Conservation (phyloP, 1,140 invertebrate species). For the Pantala flavescens region DNA sequence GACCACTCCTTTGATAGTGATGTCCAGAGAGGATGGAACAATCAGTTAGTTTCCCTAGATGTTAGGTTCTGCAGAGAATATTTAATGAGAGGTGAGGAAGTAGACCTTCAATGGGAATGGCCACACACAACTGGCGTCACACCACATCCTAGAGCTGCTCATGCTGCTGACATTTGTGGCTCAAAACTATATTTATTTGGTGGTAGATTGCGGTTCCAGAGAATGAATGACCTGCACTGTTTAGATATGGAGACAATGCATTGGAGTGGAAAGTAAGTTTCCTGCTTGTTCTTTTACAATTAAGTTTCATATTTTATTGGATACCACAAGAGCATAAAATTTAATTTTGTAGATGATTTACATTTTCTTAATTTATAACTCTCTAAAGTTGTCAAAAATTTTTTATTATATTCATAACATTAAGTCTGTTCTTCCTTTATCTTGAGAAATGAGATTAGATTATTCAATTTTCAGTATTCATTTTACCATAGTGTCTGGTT, state of each 20-base stretch:
- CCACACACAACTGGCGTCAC: conserved; percentile 29
- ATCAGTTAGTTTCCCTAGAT: conserved; percentile 30
- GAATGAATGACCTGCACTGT: conserved; percentile 39
- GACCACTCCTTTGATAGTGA: conserved; percentile 20
- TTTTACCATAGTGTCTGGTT: too few relatives aligned
- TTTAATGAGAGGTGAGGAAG: conserved; percentile 16
- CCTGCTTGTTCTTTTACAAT: background rate
- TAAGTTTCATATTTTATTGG: too few relatives aligned
- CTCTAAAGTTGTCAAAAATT: conserved; percentile 13
- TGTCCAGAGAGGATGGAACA: conserved; percentile 35
- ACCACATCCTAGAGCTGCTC: conserved; percentile 38
- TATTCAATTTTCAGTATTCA: too few relatives aligned
- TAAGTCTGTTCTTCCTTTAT: too few relatives aligned
- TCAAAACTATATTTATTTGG: conserved; percentile 38
- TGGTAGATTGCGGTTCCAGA: conserved; percentile 30
- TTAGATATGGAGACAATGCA: conserved; percentile 34
- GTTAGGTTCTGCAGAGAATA: background rate
- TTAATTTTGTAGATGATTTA: too few relatives aligned
- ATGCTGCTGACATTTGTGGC: conserved; percentile 31
- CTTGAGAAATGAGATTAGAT: too few relatives aligned
- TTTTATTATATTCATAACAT: too few relatives aligned
- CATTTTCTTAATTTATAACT: too few relatives aligned
- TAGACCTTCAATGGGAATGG: conserved; percentile 30
- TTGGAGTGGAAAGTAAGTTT: conserved; percentile 37
- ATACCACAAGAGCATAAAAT: too few relatives aligned